These are phyloP conservation scores for Larimichthys crocea DNA, from an alignment of 2,113 vertebrate genomes.

Conservation along the genomic window DNA sequence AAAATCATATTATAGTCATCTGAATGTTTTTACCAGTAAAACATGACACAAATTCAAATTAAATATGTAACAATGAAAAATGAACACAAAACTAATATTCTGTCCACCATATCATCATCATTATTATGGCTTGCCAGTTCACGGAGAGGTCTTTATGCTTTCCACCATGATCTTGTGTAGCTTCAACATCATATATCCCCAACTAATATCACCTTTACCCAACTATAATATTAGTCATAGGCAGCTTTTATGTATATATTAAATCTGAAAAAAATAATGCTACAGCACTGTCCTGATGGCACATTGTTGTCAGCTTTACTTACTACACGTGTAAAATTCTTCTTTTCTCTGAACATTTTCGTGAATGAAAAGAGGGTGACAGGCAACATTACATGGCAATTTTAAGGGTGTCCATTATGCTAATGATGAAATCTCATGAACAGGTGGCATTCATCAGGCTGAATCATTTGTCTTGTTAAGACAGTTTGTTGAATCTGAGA, in stretches of 20 bases:
- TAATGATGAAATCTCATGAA: background rate
- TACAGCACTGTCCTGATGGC: too few relatives aligned
- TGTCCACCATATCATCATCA: background rate
- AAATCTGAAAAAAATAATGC: too few relatives aligned
- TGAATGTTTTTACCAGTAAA: background rate
- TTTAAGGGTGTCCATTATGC: background rate
- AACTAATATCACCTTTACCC: background rate
- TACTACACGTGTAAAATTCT: background rate
- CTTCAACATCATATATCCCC: background rate
- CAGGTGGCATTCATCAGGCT: background rate
- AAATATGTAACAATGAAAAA: background rate
- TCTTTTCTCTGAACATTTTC: background rate
- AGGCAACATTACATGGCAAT: background rate
- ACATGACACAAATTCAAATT: background rate
- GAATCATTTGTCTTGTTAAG: background rate
- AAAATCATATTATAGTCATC: background rate
- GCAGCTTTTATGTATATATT: background rate
- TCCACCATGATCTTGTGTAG: background rate
- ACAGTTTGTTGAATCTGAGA: background rate
- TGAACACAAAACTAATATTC: background rate
- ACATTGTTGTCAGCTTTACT: too few relatives aligned
- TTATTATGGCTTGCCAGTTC: background rate
- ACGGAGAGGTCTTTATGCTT: background rate
- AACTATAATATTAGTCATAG: background rate
- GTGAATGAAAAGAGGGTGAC: background rate